Evolutionary conservation across 1,140 invertebrate genomes (phyloP).

Genomic region (Manduca sexta): DNA sequence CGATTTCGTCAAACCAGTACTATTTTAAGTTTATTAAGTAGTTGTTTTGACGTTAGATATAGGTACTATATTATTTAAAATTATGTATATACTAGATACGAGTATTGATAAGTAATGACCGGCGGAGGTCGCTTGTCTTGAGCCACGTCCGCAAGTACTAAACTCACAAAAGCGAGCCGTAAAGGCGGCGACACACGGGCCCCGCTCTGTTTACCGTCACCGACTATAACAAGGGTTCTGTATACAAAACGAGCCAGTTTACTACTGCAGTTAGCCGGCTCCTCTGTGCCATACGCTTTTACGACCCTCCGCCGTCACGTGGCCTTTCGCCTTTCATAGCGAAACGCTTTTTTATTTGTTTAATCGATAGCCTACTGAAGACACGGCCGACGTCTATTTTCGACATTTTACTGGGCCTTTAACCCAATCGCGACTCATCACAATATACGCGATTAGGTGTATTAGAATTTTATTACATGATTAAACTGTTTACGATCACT

Average conservation of each 20-base stretch:
- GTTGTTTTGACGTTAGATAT: too few relatives aligned
- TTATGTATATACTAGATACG: too few relatives aligned
- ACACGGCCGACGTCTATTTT: conserved; percentile 58
- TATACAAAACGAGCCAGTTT: conserved; percentile 66
- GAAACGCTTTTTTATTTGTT: conserved; percentile 70
- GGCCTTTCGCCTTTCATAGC: conserved; percentile 64
- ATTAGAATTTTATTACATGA: conserved; percentile 62
- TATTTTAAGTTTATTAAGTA: too few relatives aligned
- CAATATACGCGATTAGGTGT: conserved; percentile 58
- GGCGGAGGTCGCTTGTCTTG: conserved; percentile 27
- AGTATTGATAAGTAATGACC: conserved; percentile 4
- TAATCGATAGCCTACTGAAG: conserved; percentile 68
- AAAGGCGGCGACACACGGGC: conserved; percentile 62
- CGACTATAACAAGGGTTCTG: conserved; percentile 62
- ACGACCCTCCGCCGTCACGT: conserved; percentile 61
- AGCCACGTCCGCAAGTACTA: conserved; percentile 45
- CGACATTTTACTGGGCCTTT: conserved; percentile 46
- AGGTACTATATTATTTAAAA: too few relatives aligned
- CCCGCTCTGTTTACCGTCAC: conserved; percentile 56
- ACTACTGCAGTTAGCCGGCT: conserved; percentile 65
- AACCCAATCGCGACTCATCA: conserved; percentile 46
- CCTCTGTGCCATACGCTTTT: conserved; percentile 69
- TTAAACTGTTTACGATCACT: conserved; percentile 67
- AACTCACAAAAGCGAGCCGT: conserved; percentile 56
- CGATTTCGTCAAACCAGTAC: too few relatives aligned